phyloP scores from a whole-genome alignment of 1,140 invertebrate species.

The Pteromalus puparum region DNA sequence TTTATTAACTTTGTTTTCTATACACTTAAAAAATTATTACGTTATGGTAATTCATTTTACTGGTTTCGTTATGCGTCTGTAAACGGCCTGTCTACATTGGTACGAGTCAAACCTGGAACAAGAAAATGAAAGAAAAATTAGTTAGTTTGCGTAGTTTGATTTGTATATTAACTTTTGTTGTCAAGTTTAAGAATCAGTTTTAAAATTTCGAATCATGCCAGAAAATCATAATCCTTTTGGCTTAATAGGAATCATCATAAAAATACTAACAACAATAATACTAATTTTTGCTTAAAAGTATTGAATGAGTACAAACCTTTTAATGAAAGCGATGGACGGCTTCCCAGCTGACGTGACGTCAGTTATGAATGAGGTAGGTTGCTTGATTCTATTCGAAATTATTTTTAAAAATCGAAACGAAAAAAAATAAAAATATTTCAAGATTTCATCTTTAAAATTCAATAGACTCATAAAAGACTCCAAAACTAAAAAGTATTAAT shows the following conservation, averaged over 20 bases:
- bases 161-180: not conserved
- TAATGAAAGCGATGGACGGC: not conserved
- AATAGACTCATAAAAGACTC: no score
- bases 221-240: conserved; percentile 41
- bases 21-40: not conserved
- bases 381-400: no score
- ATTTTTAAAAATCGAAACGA: no score
- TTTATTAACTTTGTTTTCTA: not conserved
- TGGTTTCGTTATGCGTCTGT: not conserved
- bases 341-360: not conserved
- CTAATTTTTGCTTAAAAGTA: not conserved
- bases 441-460: no score
- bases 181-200: conserved; percentile 14
- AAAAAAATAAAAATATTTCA: no score
- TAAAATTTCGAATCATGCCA: conserved; percentile 16
- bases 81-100: not conserved
- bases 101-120: not conserved
- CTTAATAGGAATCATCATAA: conserved; percentile 21
- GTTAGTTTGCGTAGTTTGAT: not conserved
- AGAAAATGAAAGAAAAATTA: not conserved
- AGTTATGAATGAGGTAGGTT: no score
- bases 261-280: not conserved
- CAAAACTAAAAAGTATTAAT: no score
- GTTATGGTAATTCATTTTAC: not conserved
- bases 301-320: not conserved